Conservation (phyloP, 53 echinoderm and acorn worm genomes). For the Arbacia lixula region DNA sequence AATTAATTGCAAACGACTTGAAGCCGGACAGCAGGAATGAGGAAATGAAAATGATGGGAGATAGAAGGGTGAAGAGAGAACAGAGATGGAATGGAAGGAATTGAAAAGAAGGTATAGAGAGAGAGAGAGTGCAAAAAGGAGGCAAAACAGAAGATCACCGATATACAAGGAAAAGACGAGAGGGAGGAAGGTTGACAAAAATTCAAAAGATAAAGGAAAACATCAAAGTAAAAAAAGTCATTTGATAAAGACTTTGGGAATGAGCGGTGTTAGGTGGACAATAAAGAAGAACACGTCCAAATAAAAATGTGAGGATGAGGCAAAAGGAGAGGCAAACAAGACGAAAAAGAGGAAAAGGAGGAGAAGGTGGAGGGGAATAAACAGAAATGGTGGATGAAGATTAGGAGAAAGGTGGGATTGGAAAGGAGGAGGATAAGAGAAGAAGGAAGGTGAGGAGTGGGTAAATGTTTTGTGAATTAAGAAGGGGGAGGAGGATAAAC, state of each 20-base stretch:
- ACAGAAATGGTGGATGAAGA: too few relatives aligned
- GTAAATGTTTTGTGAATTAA: too few relatives aligned
- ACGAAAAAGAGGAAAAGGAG: background rate
- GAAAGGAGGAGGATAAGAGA: background rate
- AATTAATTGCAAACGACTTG: background rate
- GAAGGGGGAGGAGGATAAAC: background rate
- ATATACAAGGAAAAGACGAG: background rate
- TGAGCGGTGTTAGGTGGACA: too few relatives aligned
- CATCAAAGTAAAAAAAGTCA: background rate
- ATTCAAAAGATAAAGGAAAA: background rate
- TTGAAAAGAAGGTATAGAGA: background rate
- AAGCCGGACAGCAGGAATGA: background rate
- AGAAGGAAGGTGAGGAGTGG: background rate
- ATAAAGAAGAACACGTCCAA: too few relatives aligned
- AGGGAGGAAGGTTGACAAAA: too few relatives aligned
- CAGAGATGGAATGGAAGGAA: background rate
- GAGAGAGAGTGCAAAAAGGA: background rate
- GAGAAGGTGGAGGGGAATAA: background rate
- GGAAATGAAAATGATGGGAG: background rate
- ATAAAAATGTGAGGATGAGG: background rate
- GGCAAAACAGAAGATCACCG: background rate
- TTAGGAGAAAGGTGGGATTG: background rate
- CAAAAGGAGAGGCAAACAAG: background rate
- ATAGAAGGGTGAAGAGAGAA: background rate
- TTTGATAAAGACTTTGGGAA: background rate